Percentiles rank a stretch among this genome's conserved stretches.
phyloP scores from a whole-genome alignment of 2,888 invertebrate genomes.

The Monoplex corrugatus region DNA sequence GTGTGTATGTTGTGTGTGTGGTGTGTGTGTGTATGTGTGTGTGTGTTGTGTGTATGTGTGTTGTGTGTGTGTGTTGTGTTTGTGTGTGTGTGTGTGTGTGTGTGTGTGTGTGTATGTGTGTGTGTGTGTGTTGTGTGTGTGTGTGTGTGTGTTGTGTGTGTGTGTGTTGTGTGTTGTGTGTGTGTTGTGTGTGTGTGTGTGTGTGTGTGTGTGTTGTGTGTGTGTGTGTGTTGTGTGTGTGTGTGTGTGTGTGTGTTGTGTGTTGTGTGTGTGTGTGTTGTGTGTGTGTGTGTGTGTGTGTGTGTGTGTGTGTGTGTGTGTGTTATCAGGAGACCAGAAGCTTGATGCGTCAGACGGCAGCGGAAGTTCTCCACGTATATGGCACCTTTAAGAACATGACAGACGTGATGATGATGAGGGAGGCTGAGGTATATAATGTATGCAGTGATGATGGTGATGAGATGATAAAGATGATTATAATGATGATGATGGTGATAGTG shows the following conservation, averaged over 20 bases:
- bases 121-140: not conserved
- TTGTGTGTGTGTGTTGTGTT: not conserved
- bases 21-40: not conserved
- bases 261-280: not conserved
- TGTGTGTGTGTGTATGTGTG: not conserved
- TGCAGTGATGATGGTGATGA: not conserved
- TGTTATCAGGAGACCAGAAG: conserved; percentile 64
- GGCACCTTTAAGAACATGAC: conserved; percentile 68
- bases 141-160: not conserved
- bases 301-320: not conserved
- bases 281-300: conserved; percentile 1
- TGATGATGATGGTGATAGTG: too few species aligned
- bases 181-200: not conserved
- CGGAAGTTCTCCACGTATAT: conserved; percentile 68
- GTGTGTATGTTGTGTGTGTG: not conserved
- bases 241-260: not conserved
- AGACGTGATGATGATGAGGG: conserved; percentile 65
- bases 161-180: not conserved
- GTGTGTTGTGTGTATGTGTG: not conserved
- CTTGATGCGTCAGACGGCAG: conserved; percentile 64
- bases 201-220: not conserved
- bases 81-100: not conserved
- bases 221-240: not conserved
- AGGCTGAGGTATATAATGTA: conserved; percentile 66
- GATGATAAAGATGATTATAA: too few species aligned